A percentile compares a stretch with the other conserved stretches of the same genome.
Conservation (phyloP, 2,797 vertebrate genomes). For the Stomatorhinus walkeri region DNA sequence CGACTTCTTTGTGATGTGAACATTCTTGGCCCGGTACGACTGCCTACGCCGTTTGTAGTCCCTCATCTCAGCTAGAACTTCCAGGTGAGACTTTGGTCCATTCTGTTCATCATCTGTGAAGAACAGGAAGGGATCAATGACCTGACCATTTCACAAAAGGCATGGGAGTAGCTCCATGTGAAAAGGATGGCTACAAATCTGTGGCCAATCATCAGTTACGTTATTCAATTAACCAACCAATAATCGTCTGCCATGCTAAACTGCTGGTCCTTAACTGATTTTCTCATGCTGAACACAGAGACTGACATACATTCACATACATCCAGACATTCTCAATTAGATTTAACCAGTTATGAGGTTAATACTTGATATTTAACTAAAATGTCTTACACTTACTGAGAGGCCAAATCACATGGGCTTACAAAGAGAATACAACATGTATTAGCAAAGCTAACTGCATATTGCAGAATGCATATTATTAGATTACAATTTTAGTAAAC, state of each 20-base stretch:
- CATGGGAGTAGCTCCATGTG: background rate
- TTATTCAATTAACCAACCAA: background rate
- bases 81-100: constrained; percentile 88
- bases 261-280: background rate
- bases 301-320: background rate
- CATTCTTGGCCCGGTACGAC: constrained; percentile 95
- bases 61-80: constrained; percentile 95
- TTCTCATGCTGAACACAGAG: background rate
- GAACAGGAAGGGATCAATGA: background rate
- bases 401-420: background rate
- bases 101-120: constrained; percentile 72
- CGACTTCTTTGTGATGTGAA: constrained; percentile 96
- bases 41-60: constrained; percentile 94
- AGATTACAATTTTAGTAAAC: background rate
- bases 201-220: background rate
- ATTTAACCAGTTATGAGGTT: background rate
- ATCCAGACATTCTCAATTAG: background rate
- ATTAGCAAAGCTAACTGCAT: background rate
- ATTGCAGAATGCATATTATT: background rate
- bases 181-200: background rate
- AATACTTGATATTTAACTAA: background rate
- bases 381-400: background rate
- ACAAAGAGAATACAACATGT: background rate
- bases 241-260: background rate
- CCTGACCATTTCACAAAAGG: background rate